Evolutionary conservation across 2,113 vertebrate genomes (phyloP).

Genomic region (Hydrolagus affinis): DNA sequence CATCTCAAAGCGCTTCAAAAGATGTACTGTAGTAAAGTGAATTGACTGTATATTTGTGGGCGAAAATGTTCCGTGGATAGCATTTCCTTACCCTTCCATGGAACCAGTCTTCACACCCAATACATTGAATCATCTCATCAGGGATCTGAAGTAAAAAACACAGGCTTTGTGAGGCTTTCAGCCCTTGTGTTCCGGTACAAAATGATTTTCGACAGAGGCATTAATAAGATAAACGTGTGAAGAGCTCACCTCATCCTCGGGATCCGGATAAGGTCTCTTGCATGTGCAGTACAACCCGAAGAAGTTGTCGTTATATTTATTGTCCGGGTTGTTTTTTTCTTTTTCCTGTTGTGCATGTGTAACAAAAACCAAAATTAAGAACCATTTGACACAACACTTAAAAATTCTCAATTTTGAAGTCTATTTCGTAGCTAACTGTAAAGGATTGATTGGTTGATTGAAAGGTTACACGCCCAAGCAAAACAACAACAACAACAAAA

Average conservation of each 20-base stretch:
- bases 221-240: neutral
- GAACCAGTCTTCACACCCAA: conserved; percentile 94
- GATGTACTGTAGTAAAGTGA: neutral
- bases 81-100: conserved; percentile 72
- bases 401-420: neutral
- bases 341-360: conserved; percentile 60
- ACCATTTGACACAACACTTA: neutral
- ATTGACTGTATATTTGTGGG: too few species aligned
- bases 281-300: conserved; percentile 83
- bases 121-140: conserved; percentile 94
- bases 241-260: conserved; percentile 73
- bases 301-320: conserved; percentile 88
- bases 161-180: neutral
- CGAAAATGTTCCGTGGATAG: too few species aligned
- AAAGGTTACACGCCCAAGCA: too few species aligned
- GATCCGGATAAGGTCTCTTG: conserved; percentile 84
- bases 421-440: too few species aligned
- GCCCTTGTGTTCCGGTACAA: neutral
- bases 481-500: neutral
- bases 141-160: conserved; percentile 55
- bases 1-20: too few species aligned
- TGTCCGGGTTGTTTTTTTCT: conserved; percentile 64
- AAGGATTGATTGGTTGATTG: too few species aligned
- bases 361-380: conserved; percentile 30
- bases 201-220: neutral